phyloP scores from a whole-genome alignment of 2,888 invertebrate genomes.

The Tyria jacobaeae region DNA sequence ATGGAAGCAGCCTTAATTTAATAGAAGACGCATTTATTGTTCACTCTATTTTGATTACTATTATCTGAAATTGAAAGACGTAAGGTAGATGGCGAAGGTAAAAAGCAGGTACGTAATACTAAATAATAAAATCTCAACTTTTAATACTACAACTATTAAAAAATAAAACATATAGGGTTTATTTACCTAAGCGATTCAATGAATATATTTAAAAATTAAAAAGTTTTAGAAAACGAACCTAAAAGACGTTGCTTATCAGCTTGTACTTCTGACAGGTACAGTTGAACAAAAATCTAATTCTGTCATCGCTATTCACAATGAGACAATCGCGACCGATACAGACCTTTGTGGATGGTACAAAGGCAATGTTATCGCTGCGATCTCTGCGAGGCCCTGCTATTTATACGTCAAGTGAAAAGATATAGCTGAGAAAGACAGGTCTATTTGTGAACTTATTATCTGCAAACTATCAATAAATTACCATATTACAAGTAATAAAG shows the following conservation, averaged over 20 bases:
- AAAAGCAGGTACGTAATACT: no score
- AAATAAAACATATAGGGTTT: neutral
- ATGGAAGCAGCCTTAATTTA: neutral
- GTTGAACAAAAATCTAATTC: conserved; percentile 52
- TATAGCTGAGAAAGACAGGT: conserved; percentile 19
- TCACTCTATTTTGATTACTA: no score
- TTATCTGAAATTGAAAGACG: no score
- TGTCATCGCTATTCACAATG: conserved; percentile 51
- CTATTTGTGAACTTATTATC: neutral
- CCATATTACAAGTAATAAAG: no score
- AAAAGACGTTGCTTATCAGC: conserved; percentile 24
- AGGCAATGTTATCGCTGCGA: conserved; percentile 67
- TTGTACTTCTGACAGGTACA: conserved; percentile 36
- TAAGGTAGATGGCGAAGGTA: neutral
- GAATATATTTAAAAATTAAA: neutral
- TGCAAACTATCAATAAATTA: no score
- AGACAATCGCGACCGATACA: conserved; percentile 65
- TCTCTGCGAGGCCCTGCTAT: conserved; percentile 56
- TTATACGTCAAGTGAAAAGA: conserved; percentile 48
- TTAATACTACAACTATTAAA: neutral
- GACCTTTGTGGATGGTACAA: conserved; percentile 75
- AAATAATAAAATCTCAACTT: neutral
- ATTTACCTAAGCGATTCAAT: neutral
- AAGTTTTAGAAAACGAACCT: conserved; percentile 15
- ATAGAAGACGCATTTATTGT: neutral